Conservation (phyloP, 2,797 vertebrate species). For the Buceros bicornis region DNA sequence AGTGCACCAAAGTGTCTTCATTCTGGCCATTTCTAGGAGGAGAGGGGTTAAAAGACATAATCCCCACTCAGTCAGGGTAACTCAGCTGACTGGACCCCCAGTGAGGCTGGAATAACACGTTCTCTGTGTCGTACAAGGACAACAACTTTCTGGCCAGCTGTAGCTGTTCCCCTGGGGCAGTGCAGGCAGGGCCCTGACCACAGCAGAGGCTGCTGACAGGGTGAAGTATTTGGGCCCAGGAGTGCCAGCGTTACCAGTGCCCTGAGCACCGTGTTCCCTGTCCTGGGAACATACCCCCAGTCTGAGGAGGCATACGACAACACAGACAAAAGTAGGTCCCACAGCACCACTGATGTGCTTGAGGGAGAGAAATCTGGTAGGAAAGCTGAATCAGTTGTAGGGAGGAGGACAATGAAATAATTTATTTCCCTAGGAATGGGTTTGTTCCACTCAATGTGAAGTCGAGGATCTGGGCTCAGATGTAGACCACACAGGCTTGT, state of each 20-base stretch:
- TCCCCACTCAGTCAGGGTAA: background rate
- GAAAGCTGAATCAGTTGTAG: background rate
- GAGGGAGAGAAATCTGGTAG: conserved; percentile 18
- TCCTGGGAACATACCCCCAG: accelerated
- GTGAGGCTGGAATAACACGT: background rate
- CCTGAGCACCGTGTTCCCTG: background rate
- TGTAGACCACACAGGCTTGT: conserved; percentile 57
- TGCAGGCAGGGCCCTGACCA: background rate
- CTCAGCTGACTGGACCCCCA: background rate
- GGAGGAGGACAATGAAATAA: conserved; percentile 3
- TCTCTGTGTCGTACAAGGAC: background rate
- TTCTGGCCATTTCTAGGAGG: background rate
- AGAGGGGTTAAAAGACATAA: background rate
- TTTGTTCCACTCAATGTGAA: background rate
- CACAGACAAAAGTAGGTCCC: background rate
- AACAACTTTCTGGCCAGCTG: background rate
- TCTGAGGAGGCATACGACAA: background rate
- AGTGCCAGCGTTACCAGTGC: background rate
- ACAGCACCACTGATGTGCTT: background rate
- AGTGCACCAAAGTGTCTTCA: background rate
- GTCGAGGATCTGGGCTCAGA: background rate
- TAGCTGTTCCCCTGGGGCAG: background rate
- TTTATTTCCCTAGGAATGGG: conserved; percentile 59
- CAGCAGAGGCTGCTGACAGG: background rate
- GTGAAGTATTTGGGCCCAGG: background rate